Evolutionary conservation across 2,113 vertebrate genomes (phyloP).

Genomic region (Hiodon alosoides): DNA sequence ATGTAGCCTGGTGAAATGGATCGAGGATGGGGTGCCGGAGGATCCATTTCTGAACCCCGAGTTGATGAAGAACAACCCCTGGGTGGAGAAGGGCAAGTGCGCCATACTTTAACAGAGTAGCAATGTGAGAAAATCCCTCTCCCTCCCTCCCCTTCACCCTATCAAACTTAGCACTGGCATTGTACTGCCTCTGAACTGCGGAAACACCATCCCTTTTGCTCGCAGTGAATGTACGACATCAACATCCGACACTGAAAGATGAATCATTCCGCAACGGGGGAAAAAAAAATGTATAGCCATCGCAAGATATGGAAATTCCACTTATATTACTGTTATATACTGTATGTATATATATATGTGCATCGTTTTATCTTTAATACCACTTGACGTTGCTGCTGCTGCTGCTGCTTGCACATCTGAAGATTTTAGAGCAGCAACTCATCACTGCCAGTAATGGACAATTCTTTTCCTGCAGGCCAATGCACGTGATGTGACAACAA

Average conservation of each 20-base stretch:
- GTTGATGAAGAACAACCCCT: constrained; percentile 97
- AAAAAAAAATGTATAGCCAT: constrained; percentile 6
- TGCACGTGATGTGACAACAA: constrained; percentile 21
- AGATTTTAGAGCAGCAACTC: constrained; percentile 18
- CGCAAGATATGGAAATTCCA: constrained; percentile 32
- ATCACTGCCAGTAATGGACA: constrained; percentile 5
- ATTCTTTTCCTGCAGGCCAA: constrained; percentile 7
- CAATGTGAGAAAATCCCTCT: background rate
- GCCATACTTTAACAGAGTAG: constrained; percentile 70
- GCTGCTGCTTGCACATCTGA: constrained; percentile 27
- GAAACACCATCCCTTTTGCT: constrained; percentile 34
- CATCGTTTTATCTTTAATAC: constrained; percentile 34
- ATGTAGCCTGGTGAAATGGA: constrained; percentile 89
- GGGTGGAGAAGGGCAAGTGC: constrained; percentile 98
- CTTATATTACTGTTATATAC: constrained; percentile 39
- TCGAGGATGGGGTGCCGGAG: constrained; percentile 84
- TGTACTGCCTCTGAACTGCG: background rate
- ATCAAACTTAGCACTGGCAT: background rate
- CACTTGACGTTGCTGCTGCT: constrained; percentile 21
- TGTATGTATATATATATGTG: constrained; percentile 29
- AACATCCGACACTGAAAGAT: constrained; percentile 26
- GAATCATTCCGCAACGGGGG: background rate
- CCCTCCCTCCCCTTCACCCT: background rate
- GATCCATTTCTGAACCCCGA: constrained; percentile 95
- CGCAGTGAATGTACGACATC: constrained; percentile 61